These are phyloP conservation scores for Alca torda DNA, from an alignment of 2,797 vertebrate species.

Conservation along the genomic window DNA sequence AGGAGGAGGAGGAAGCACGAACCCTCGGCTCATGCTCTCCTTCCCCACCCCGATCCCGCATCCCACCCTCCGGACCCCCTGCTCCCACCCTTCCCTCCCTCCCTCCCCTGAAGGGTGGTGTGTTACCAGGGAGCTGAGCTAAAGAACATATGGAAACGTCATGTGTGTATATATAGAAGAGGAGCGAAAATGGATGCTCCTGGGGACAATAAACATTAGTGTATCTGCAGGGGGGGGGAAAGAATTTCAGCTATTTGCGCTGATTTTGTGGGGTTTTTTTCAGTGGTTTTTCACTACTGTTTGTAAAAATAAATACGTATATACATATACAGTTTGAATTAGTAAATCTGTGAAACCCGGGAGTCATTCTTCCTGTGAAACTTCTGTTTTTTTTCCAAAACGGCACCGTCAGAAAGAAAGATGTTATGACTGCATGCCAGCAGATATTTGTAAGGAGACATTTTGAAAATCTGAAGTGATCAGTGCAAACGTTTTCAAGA, in stretches of 20 bases:
- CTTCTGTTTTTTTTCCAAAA: background rate
- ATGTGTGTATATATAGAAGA: slow-evolving; percentile 1
- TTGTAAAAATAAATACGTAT: background rate
- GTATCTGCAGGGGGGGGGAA: background rate
- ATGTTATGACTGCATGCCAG: background rate
- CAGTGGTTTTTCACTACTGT: background rate
- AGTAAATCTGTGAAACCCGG: background rate
- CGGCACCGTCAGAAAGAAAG: background rate
- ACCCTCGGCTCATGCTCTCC: rapidly evolving
- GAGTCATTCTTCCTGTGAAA: background rate
- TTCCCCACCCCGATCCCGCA: background rate
- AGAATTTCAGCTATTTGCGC: background rate
- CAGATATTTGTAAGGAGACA: slow-evolving; percentile 30
- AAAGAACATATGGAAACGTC: slow-evolving; percentile 50
- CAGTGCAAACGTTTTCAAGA: background rate
- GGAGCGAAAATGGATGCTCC: slow-evolving; percentile 51
- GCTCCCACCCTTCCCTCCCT: background rate
- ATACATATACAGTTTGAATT: background rate
- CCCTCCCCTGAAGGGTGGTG: background rate
- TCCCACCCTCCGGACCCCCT: background rate
- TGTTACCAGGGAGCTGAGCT: slow-evolving; percentile 25
- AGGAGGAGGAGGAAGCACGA: background rate
- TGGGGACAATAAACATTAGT: slow-evolving; percentile 43
- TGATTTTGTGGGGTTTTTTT: background rate
- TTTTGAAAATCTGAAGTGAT: slow-evolving; percentile 39